Base-by-base conservation (phyloP, 1,140 invertebrate species). In the Drosophila rhopaloa region DNA sequence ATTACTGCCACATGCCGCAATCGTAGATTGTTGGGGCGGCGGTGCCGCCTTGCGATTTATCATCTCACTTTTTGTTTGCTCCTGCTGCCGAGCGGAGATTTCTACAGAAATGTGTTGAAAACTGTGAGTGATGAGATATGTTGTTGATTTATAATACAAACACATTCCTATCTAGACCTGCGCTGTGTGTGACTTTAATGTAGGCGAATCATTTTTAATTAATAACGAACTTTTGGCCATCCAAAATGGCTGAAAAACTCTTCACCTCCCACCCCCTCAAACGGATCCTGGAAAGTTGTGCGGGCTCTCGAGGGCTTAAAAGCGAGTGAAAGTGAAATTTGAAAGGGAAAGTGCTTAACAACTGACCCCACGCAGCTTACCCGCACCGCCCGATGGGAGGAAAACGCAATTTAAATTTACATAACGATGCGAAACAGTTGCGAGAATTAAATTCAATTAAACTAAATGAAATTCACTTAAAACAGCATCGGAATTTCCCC, bases 391-490 rank as follows among this genome's bases (percentile, higher is more conserved):
- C 14, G 37, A 9, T 37, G 50, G 16, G 35, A 29, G 43, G 47
- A 43, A 1, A 47, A 60, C 48, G 60, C 56, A 58, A 73, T 76
- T 75, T 61, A 80, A 80, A 80, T 80, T 70, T 76, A 54, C 66
- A 81, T 81, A 81, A 81, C 67, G 79, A 73, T 59, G 61, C 73
- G 54, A 77, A 77, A 63, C 61, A 60, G 70, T 66, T 40, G 47
- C 35, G 63, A 56, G 57, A 76, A 83, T 79, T 76, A 79, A 78
- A 83, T 76, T 83, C 63, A 79, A 79, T 83, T 82, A 71, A 71
- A 71, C 51, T 47, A 78, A 78, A 82, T 68, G 53, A 82, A 68
- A 77, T 81, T 72, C 74, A 79, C 56, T 76, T 71, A 67, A 71
- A 73, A 56, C 16, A 66, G 65, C 63, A 71, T 65, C 53, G 58